Conservation (phyloP, 2,888 invertebrate genomes). For the Galerucella nymphaeae region DNA sequence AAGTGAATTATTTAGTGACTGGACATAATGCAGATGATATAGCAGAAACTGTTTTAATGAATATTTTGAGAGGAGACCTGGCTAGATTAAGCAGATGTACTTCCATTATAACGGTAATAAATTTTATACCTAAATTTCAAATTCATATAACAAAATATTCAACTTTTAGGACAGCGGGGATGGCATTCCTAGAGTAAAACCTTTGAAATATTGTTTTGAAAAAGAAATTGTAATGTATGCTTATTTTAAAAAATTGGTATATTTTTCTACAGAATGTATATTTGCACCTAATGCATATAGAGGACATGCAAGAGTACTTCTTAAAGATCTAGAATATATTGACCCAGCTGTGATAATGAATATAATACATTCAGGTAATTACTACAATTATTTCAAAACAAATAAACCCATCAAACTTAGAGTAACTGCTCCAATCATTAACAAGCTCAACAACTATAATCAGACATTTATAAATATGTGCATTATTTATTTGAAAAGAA, state of each 20-base stretch:
- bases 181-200: constrained; percentile 91
- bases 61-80: constrained; percentile 95
- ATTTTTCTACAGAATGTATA: constrained; percentile 98
- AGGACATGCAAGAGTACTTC: constrained; percentile 87
- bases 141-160: not conserved
- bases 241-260: constrained; percentile 93
- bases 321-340: constrained; percentile 96
- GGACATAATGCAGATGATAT: constrained; percentile 98
- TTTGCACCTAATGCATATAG: constrained; percentile 98
- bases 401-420: no score
- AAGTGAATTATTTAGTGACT: constrained; percentile 94
- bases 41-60: constrained; percentile 98
- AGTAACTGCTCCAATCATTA: no score
- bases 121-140: not conserved
- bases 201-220: constrained; percentile 97
- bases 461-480: no score
- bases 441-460: no score
- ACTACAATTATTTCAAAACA: not conserved
- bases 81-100: constrained; percentile 94
- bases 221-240: constrained; percentile 99
- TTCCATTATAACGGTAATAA: constrained; percentile 83
- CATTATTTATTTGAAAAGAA: not conserved
- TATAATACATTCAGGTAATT: constrained; percentile 86
- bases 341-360: constrained; percentile 93
- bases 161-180: constrained; percentile 77